Evolutionary conservation across 2,113 vertebrate genomes (phyloP).

Genomic region (Piprites chloris): DNA sequence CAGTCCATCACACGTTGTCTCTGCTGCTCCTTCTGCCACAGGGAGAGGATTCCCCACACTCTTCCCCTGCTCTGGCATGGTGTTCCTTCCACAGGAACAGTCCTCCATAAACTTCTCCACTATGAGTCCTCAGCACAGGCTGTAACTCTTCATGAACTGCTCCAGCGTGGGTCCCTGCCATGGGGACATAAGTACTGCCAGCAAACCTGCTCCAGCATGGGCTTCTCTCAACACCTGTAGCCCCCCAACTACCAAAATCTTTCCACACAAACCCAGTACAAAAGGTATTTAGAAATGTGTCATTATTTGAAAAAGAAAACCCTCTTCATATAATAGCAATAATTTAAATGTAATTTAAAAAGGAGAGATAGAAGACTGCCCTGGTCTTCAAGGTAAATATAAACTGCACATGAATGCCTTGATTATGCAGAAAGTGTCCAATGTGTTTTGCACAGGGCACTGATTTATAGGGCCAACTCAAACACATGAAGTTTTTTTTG

Average conservation of each 20-base stretch:
- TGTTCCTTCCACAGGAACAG: not conserved
- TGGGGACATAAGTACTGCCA: not conserved
- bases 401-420: not conserved
- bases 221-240: not conserved
- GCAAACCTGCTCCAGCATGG: not conserved
- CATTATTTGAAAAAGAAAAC: not conserved
- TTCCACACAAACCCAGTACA: not conserved
- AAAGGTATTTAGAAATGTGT: not conserved
- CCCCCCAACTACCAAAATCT: not conserved
- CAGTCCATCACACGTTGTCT: not conserved
- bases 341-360: not conserved
- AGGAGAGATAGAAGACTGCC: accelerated
- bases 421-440: not conserved
- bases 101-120: not conserved
- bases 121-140: accelerated
- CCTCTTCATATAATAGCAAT: not conserved
- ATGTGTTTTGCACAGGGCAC: not conserved
- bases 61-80: not conserved
- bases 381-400: not conserved
- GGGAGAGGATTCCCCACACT: not conserved
- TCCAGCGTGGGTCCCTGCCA: not conserved
- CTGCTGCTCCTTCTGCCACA: not conserved
- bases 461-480: not conserved
- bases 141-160: not conserved
- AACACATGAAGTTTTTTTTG: not conserved